These are phyloP conservation scores for Macrocentrus cingulum DNA, from an alignment of 1,140 invertebrate genomes.

Conservation along the genomic window DNA sequence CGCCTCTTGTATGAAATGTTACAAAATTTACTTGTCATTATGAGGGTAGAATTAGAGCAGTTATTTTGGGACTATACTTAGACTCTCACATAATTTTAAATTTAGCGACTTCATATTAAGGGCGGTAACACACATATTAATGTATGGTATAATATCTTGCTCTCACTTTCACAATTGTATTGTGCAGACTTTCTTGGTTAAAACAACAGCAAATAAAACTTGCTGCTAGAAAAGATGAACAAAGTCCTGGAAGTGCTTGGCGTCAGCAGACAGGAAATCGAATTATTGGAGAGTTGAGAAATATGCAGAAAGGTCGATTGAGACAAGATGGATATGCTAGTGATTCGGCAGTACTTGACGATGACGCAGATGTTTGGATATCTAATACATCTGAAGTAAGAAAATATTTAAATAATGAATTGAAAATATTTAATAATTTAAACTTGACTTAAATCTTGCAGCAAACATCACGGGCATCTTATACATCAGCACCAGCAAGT, in stretches of 20 bases:
- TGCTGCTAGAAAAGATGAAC: constrained; percentile 65
- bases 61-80: constrained; percentile 38
- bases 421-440: neutral
- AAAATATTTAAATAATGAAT: neutral
- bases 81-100: constrained; percentile 44
- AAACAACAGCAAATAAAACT: constrained; percentile 78
- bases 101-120: constrained; percentile 24
- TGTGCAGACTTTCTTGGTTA: constrained; percentile 28
- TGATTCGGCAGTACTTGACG: constrained; percentile 75
- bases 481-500: constrained; percentile 62
- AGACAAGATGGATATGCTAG: constrained; percentile 71
- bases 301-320: constrained; percentile 59
- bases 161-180: neutral
- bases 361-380: constrained; percentile 60
- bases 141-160: too few species aligned
- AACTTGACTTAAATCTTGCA: constrained; percentile 18
- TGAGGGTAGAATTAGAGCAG: too few species aligned
- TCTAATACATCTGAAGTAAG: constrained; percentile 45
- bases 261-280: constrained; percentile 70
- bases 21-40: too few species aligned
- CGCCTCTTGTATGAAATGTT: too few species aligned
- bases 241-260: constrained; percentile 67
- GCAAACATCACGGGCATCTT: constrained; percentile 39
- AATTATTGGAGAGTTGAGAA: constrained; percentile 64
- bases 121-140: too few species aligned